Evolutionary conservation across 2,113 vertebrate species (phyloP).

Genomic region (Platichthys flesus): DNA sequence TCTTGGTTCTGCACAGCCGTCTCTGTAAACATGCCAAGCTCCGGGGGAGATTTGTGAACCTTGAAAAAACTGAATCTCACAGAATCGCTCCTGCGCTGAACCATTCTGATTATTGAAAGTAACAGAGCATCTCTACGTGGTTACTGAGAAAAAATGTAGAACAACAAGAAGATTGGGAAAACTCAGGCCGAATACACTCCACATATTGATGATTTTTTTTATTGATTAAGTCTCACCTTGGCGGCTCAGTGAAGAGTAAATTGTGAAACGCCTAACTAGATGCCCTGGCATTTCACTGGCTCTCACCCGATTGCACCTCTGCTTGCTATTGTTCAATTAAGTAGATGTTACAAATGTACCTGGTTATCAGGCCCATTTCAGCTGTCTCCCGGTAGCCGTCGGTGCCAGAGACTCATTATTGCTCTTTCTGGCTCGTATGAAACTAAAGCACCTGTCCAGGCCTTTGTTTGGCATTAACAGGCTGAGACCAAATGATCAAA

Average conservation of each 20-base stretch:
- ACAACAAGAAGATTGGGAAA: too few relatives aligned
- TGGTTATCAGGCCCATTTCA: constrained; percentile 41
- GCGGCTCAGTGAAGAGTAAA: not conserved
- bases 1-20: too few relatives aligned
- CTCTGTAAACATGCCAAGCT: too few relatives aligned
- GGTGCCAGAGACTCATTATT: constrained; percentile 10
- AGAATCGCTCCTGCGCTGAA: not conserved
- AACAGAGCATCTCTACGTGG: not conserved
- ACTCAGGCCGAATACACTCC: not conserved
- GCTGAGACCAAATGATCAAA: constrained; percentile 53
- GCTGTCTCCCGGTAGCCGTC: constrained; percentile 25
- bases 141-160: not conserved
- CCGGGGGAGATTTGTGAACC: too few relatives aligned
- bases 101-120: not conserved
- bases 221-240: constrained; percentile 32
- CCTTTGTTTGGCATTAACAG: constrained; percentile 61
- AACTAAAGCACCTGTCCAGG: constrained; percentile 51
- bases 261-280: not conserved
- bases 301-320: constrained; percentile 30
- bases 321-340: constrained; percentile 45
- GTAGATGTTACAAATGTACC: constrained; percentile 33
- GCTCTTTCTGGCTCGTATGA: constrained; percentile 33
- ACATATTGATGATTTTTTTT: constrained; percentile 10
- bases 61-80: too few relatives aligned
- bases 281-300: constrained; percentile 29